Percentiles rank a stretch among this genome's conserved stretches.
phyloP scores from a whole-genome alignment of 2,113 vertebrate genomes.

The Trinectes maculatus region DNA sequence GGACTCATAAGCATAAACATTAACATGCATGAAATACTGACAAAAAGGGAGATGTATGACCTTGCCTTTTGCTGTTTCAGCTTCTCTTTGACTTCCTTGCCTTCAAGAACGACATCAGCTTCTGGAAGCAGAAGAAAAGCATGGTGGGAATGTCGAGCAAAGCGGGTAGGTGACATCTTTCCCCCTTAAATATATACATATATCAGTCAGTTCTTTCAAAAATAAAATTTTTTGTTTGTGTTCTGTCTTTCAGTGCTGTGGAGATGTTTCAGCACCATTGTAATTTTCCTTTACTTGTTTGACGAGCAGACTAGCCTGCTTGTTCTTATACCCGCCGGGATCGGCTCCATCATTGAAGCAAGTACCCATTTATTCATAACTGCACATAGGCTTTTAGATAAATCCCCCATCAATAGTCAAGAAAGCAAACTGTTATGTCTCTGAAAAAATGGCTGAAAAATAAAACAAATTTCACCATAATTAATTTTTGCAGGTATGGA shows the following conservation, averaged over 20 bases:
- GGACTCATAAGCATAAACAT: too few relatives aligned
- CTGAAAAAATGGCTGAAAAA: too few relatives aligned
- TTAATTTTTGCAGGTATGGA: slow-evolving; percentile 91
- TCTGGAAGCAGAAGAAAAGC: slow-evolving; percentile 98
- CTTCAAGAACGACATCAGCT: slow-evolving; percentile 99
- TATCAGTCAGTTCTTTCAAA: too few relatives aligned
- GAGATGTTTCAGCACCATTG: slow-evolving; percentile 97
- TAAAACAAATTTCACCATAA: too few relatives aligned
- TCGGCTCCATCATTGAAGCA: slow-evolving; percentile 96
- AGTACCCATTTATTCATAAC: background rate
- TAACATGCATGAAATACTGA: background rate
- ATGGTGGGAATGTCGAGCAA: slow-evolving; percentile 99
- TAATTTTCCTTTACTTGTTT: slow-evolving; percentile 96
- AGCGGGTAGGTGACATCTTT: slow-evolving; percentile 89
- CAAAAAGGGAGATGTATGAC: background rate
- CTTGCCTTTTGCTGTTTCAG: slow-evolving; percentile 71
- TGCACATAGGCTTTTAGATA: background rate
- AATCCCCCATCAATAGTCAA: too few relatives aligned
- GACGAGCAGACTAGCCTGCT: slow-evolving; percentile 97
- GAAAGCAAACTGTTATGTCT: too few relatives aligned
- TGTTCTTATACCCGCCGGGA: slow-evolving; percentile 92
- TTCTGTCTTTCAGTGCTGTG: slow-evolving; percentile 85
- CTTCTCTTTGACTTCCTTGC: slow-evolving; percentile 98
- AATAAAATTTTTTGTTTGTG: background rate
- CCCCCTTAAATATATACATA: too few relatives aligned